phyloP scores from a whole-genome alignment of 2,113 vertebrate species.

The Rafetus swinhoei region DNA sequence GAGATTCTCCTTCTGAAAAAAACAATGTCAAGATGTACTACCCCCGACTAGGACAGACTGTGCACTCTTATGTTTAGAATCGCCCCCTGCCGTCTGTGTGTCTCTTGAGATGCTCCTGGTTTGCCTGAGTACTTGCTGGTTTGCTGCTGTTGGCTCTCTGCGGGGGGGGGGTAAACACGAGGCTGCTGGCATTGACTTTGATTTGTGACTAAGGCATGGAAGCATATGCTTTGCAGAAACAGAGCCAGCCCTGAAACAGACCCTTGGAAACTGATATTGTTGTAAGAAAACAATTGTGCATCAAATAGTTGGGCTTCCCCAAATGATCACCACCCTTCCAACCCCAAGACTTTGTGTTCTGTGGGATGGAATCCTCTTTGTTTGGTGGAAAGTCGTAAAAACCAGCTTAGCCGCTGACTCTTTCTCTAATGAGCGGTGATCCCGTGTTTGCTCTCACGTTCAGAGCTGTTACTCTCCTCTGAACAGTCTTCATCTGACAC shows the following conservation, averaged over 20 bases:
- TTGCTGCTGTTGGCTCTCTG: neutral
- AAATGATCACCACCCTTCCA: fast-evolving
- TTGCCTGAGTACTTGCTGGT: fast-evolving
- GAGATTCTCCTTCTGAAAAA: neutral
- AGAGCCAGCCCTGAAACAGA: fast-evolving
- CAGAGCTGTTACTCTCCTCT: neutral
- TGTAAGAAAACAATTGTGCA: neutral
- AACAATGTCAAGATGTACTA: neutral
- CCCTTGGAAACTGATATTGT: neutral
- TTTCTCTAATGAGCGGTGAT: neutral
- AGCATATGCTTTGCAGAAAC: neutral
- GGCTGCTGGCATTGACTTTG: neutral
- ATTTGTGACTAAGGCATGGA: neutral
- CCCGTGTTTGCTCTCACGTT: neutral
- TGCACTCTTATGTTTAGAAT: neutral
- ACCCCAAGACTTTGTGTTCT: neutral
- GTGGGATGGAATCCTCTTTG: neutral
- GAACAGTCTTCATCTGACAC: neutral
- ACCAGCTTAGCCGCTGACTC: neutral
- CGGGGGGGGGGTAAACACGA: fast-evolving
- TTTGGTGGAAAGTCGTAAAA: neutral
- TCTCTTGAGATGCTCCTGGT: neutral
- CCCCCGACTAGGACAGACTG: neutral
- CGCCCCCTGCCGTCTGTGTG: neutral
- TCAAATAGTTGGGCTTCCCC: neutral